Evolutionary conservation across 2,797 vertebrate species (phyloP).

Genomic region (Karalla daura): DNA sequence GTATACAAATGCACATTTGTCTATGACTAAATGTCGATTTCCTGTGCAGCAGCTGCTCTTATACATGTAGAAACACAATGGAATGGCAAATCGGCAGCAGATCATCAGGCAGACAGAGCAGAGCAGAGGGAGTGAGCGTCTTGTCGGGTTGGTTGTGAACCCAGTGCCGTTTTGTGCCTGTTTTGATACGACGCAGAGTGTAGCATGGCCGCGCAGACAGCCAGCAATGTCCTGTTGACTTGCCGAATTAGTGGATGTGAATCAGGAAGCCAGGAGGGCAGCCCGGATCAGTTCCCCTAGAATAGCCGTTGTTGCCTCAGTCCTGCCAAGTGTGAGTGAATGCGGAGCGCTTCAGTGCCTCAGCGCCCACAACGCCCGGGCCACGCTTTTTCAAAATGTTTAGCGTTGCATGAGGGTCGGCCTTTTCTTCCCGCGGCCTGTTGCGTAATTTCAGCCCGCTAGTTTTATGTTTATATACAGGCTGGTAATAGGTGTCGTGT

Average conservation of each 20-base stretch:
- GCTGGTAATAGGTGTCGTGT: slow-evolving; percentile 58
- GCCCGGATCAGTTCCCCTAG: neutral
- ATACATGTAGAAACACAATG: no score
- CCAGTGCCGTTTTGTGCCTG: neutral
- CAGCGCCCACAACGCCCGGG: neutral
- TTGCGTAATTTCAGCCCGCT: slow-evolving; percentile 6
- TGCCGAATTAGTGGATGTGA: neutral
- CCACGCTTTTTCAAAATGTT: neutral
- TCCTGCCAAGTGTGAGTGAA: slow-evolving; percentile 1
- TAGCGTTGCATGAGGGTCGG: slow-evolving; percentile 3
- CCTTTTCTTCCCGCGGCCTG: neutral
- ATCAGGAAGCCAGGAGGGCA: neutral
- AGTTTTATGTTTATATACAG: slow-evolving; percentile 42
- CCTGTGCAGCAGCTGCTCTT: no score
- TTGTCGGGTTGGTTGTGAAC: neutral
- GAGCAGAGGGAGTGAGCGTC: neutral
- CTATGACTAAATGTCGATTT: no score
- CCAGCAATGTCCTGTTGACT: neutral
- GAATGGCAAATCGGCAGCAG: no score
- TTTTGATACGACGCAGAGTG: neutral
- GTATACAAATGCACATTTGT: no score
- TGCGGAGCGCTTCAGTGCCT: slow-evolving; percentile 14
- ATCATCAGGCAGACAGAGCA: neutral
- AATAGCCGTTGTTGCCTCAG: neutral
- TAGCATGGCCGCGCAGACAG: neutral